phyloP scores from a whole-genome alignment of 1,140 invertebrate species.

The Gryllus bimaculatus region DNA sequence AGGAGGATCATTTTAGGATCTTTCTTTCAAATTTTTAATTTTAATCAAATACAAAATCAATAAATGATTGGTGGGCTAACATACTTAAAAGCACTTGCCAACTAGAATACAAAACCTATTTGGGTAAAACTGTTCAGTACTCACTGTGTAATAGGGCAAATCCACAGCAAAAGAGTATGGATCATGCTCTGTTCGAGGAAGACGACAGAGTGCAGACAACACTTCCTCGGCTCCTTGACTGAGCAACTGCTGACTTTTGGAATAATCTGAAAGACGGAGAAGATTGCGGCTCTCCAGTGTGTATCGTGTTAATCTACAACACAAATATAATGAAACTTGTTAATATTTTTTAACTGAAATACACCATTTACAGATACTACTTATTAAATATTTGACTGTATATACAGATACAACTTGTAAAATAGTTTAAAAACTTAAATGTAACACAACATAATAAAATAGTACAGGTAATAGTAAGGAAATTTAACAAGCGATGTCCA shows the following conservation, averaged over 20 bases:
- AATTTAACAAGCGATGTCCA: no score
- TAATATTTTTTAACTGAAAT: not conserved
- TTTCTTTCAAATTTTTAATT: no score
- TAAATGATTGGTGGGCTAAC: no score
- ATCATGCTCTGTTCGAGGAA: constrained; percentile 33
- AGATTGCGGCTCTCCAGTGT: constrained; percentile 27
- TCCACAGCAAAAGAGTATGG: constrained; percentile 21
- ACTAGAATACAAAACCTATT: no score
- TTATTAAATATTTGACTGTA: no score
- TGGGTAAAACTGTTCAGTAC: not conserved
- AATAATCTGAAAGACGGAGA: constrained; percentile 20
- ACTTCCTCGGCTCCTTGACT: constrained; percentile 31
- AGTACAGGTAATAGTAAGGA: no score
- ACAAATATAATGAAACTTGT: not conserved
- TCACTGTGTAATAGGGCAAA: not conserved
- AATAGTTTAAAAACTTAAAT: no score
- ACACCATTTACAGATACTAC: not conserved
- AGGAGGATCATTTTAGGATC: no score
- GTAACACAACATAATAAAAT: no score
- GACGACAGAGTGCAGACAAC: constrained; percentile 25
- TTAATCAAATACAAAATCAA: no score
- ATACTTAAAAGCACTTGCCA: no score
- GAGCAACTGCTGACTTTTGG: constrained; percentile 26
- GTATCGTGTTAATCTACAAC: constrained; percentile 13
- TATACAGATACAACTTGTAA: no score